Evolutionary conservation across 1,140 invertebrate genomes (phyloP).

Genomic region (Cydia splendana): DNA sequence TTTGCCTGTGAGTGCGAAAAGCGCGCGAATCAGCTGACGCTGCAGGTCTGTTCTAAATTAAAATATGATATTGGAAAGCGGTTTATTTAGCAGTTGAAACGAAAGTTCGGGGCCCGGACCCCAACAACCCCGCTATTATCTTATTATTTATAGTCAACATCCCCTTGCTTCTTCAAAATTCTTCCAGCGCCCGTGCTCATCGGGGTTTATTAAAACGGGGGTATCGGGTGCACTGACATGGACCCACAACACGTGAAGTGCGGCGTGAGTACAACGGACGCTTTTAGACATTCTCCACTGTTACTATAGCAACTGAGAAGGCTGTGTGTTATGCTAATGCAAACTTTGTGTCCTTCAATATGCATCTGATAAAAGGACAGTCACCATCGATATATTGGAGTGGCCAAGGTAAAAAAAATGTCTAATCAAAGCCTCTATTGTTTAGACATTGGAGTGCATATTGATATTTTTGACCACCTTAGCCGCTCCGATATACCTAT

Average conservation of each 20-base stretch:
- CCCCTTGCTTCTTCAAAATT: slow-evolving; percentile 29
- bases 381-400: too few relatives aligned
- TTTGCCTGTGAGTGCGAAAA: not conserved
- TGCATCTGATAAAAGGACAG: not conserved
- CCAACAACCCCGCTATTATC: slow-evolving; percentile 23
- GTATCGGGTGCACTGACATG: not conserved
- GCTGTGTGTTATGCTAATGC: too few relatives aligned
- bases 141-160: slow-evolving; percentile 32
- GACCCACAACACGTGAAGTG: not conserved
- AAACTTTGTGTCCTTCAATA: not conserved
- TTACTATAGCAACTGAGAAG: not conserved
- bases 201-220: slow-evolving; percentile 22
- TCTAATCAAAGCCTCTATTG: too few relatives aligned
- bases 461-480: too few relatives aligned
- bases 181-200: not conserved
- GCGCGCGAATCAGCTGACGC: slow-evolving; percentile 2
- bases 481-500: too few relatives aligned
- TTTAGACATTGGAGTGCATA: too few relatives aligned
- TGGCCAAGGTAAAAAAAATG: too few relatives aligned
- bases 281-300: not conserved
- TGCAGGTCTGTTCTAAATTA: not conserved
- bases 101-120: not conserved
- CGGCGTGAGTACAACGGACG: not conserved
- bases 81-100: not conserved
- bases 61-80: not conserved